phyloP scores from a whole-genome alignment of 53 echinoderm and acorn worm genomes.

The Glandiceps talaboti region DNA sequence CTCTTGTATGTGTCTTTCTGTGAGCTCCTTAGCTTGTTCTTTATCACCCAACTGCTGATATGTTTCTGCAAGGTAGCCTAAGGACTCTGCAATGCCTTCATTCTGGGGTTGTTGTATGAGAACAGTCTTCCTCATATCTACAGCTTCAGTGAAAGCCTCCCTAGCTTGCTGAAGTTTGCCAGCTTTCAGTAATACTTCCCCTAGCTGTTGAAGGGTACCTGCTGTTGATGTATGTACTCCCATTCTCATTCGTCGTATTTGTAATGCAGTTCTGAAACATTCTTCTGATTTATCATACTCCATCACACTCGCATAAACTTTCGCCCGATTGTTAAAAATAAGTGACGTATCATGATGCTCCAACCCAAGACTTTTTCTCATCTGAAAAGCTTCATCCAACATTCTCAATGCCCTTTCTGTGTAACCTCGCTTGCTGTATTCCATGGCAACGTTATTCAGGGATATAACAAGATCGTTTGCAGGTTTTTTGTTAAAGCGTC shows the following conservation, averaged over 20 bases:
- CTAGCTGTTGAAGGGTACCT: conserved; percentile 13
- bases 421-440: conserved; percentile 5
- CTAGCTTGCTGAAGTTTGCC: neutral
- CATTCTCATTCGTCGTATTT: neutral
- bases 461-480: conserved; percentile 2
- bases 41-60: neutral
- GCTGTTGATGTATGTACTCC: conserved; percentile 16
- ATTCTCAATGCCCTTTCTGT: conserved; percentile 8
- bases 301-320: conserved; percentile 12
- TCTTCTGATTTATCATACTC: conserved; percentile 2
- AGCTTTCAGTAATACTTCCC: conserved; percentile 5
- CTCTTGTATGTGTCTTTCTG: neutral
- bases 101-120: neutral
- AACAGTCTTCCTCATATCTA: neutral
- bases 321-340: conserved; percentile 16
- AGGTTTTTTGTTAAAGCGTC: conserved; percentile 3
- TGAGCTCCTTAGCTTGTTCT: neutral
- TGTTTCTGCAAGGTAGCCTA: neutral
- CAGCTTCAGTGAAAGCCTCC: conserved; percentile 1
- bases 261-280: conserved; percentile 7
- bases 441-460: conserved; percentile 5
- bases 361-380: conserved; percentile 12
- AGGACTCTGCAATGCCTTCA: neutral
- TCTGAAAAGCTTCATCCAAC: conserved; percentile 14
- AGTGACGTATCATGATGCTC: conserved; percentile 21